Base-by-base conservation (phyloP, 2,797 vertebrate genomes). In the Setipinna tenuifilis region DNA sequence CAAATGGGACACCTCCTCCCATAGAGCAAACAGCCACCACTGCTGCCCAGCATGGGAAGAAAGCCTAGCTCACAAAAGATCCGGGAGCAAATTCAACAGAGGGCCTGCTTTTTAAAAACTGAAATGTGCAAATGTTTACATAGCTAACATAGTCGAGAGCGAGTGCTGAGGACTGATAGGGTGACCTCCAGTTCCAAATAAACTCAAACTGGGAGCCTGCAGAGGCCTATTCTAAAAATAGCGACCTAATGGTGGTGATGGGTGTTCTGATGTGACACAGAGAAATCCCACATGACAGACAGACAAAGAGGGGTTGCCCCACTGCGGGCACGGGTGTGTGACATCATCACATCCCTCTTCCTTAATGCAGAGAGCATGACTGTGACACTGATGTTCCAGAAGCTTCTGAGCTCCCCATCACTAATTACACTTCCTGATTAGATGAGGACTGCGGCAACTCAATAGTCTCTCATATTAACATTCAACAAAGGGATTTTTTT, bases 1-100 rank as follows among this genome's bases (percentile, higher is more conserved):
- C 19, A 23, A 85, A 89, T 23, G 65, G 71, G 82, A 87, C 31
- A 83, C 82, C 82, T 89, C 87, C 88, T 89, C 89, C 90, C 86
- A 90, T 46, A 65, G 50, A 54, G 85, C 59, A 90, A 91, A 92
- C 57, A 92, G 75, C 7, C 41, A 68, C 71, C 71, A 21, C 82
- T 35, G 17, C 83, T 25, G 6, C 19, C 81, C 82, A 86, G 65
- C 44, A 17, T 46, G 65, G 10, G 10, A 41, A 21, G 16, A 3
- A n/a, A n/a, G 62, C 58, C 61, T 68, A 0, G 4, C 48, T 59
- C 82, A 82, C 85, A 78, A 78, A 44, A n/a, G 71, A 88, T 71
- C n/a, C 17, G 71, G 59, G 17, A 85, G 41, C 68, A 6, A 80
- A 46, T 83, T 87, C 41, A 83, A 83, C 71, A 44, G 17, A 44